Percentiles rank a stretch among this genome's conserved stretches.
phyloP scores from a whole-genome alignment of 2,113 vertebrate species.

The Sus scrofa region T2T-Sscrofa CM000812.6:205454501-205455000 shows the following conservation, averaged over 20 bases:
- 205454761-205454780: too few relatives aligned
- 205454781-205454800: too few relatives aligned
- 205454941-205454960: background rate
- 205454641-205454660: too few relatives aligned
- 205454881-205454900: constrained; percentile 11
- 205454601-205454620: background rate
- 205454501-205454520: too few relatives aligned
- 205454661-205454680: too few relatives aligned
- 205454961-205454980: background rate
- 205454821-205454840: too few relatives aligned
- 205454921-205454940: background rate
- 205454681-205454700: too few relatives aligned
- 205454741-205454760: too few relatives aligned
- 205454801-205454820: too few relatives aligned
- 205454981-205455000: background rate
- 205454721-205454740: too few relatives aligned
- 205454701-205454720: too few relatives aligned
- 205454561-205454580: constrained; percentile 28
- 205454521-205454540: background rate
- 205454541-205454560: constrained; percentile 11
- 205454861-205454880: background rate
- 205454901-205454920: background rate
- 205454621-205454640: background rate
- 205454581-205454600: constrained; percentile 43
- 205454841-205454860: too few relatives aligned